phyloP scores from a whole-genome alignment of 2,888 invertebrate species.

The Epistrophe eligans region DNA sequence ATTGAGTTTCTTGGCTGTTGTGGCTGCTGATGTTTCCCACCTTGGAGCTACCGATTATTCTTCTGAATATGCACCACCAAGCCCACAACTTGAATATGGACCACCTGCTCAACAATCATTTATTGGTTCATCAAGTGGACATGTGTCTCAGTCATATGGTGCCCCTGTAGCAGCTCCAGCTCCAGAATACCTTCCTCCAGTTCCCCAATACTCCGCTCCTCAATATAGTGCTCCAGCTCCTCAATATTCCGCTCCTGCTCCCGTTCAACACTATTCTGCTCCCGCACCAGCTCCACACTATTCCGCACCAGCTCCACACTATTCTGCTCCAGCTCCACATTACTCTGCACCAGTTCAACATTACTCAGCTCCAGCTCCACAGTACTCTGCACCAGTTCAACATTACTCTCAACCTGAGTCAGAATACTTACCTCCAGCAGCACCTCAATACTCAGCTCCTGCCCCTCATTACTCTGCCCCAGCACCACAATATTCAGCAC shows the following conservation, averaged over 20 bases:
- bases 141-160: not conserved
- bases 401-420: slow-evolving; percentile 18
- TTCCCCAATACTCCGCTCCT: slow-evolving; percentile 21
- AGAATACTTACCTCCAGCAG: no score
- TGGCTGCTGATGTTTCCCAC: slow-evolving; percentile 76
- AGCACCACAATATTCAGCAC: slow-evolving; percentile 1
- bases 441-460: slow-evolving; percentile 32
- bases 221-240: slow-evolving; percentile 5
- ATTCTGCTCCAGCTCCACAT: not conserved
- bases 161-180: slow-evolving; percentile 16
- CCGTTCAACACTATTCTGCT: slow-evolving; percentile 23
- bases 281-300: slow-evolving; percentile 13
- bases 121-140: not conserved
- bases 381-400: slow-evolving; percentile 34
- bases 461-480: slow-evolving; percentile 19
- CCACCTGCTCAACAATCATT: slow-evolving; percentile 50
- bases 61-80: slow-evolving; percentile 58
- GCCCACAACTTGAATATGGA: slow-evolving; percentile 44
- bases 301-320: slow-evolving; percentile 1
- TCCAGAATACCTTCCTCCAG: slow-evolving; percentile 16
- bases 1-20: slow-evolving; percentile 66
- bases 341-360: not conserved
- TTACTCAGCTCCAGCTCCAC: not conserved
- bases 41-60: slow-evolving; percentile 45
- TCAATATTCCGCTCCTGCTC: slow-evolving; percentile 5